Evolutionary conservation across 1,140 invertebrate species (phyloP).

Genomic region (Lutraria rhynchaena): DNA sequence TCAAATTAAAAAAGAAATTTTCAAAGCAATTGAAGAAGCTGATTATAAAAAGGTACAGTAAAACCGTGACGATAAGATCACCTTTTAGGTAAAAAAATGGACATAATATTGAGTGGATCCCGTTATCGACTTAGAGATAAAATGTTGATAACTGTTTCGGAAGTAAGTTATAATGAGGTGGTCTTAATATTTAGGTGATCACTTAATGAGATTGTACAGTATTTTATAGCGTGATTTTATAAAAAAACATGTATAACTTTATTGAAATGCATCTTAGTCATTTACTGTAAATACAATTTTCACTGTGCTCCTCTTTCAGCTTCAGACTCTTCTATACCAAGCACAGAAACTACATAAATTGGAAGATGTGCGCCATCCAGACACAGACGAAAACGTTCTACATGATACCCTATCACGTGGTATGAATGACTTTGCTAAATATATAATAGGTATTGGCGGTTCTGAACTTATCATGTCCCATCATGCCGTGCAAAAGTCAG

Average conservation of each 20-base stretch:
- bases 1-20: not conserved
- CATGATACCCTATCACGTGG: conserved; percentile 66
- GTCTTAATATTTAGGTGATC: too few species aligned
- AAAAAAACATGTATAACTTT: too few species aligned
- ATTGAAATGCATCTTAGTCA: too few species aligned
- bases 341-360: not conserved
- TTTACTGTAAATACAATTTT: too few species aligned
- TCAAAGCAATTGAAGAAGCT: not conserved
- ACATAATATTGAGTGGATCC: too few species aligned
- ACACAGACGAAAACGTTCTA: conserved; percentile 67
- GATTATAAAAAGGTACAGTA: conserved; percentile 1
- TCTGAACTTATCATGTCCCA: conserved; percentile 57
- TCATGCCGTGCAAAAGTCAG: conserved; percentile 60
- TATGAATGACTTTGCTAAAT: conserved; percentile 41
- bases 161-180: too few species aligned
- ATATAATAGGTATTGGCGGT: conserved; percentile 61
- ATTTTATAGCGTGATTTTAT: too few species aligned
- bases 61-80: too few species aligned
- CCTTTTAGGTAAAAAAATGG: too few species aligned
- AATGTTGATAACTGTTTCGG: too few species aligned
- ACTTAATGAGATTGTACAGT: too few species aligned
- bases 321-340: not conserved
- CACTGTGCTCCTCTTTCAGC: not conserved
- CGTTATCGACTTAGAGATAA: too few species aligned
- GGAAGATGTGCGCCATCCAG: conserved; percentile 38